Base-by-base conservation (phyloP, 2,797 vertebrate genomes). In the Pangasius larnaudii region DNA sequence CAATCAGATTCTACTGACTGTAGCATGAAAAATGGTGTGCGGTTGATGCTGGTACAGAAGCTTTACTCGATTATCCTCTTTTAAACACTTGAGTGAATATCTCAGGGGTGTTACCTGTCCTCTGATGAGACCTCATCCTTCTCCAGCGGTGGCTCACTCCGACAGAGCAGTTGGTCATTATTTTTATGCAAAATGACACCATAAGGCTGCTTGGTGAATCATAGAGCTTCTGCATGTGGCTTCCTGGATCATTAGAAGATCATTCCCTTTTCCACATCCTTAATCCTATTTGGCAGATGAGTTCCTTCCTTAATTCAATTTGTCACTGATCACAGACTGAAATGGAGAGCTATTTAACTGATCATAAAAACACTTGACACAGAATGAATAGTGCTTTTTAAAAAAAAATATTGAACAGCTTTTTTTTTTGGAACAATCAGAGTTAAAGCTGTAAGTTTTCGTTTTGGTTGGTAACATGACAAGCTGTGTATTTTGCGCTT, bases 281-380 rank as follows among this genome's bases (percentile, higher is more conserved):
- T 81, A 77, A 30, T 51, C 27, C 24, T 30, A 18, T 51, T 77
- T 77, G 74, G 46, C 46, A 51, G 74, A 77, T 77, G 74, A 77
- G 46, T 77, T 77, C 16, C 46, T 77, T 77, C 74, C 27, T 30
- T 77, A 77, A 51, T 77, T 53, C 46, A 30, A 77, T 77, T 77
- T 77, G 46, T n/a, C 14, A 30, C 27, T 51, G 74, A 77, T 51
- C 24, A 53, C 11, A 24, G 46, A 18, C 27, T 18, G 46, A 51
- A 77, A 51, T n/a, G 24, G 46, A 77, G 6, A 51, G 75, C n/a
- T 8, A 8, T 53, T 78, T 78, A 78, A 53, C 49, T 1, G 24
- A 74, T 74, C 39, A 46, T 74, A 74, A 74, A 46, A 30, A 51
- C 46, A n/a, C 42, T 75, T 16, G 42, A 75, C 74, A 51, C 11